phyloP scores from a whole-genome alignment of 2,888 invertebrate genomes.

The Sphaerophoria taeniata region DNA sequence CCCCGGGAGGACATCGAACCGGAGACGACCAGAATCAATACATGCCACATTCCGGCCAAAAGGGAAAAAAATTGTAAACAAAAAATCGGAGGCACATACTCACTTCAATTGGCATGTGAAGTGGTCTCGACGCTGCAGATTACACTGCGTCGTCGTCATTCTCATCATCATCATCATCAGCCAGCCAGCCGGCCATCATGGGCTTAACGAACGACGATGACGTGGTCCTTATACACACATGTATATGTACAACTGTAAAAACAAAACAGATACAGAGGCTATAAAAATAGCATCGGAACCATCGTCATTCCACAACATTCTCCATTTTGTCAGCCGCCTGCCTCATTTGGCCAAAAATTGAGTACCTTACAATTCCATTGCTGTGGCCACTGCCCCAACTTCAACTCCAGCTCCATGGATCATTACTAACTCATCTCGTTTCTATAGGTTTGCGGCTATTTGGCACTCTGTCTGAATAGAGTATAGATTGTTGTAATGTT shows the following conservation, averaged over 20 bases:
- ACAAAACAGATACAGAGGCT: constrained; percentile 12
- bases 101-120: constrained; percentile 70
- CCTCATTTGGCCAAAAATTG: constrained; percentile 59
- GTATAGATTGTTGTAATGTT: background rate
- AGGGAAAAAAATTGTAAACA: constrained; percentile 58
- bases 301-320: constrained; percentile 29
- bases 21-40: constrained; percentile 67
- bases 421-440: constrained; percentile 66
- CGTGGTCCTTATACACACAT: background rate
- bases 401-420: constrained; percentile 39
- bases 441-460: constrained; percentile 32
- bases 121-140: constrained; percentile 63
- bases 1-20: constrained; percentile 69
- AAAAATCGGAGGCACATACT: constrained; percentile 61
- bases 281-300: constrained; percentile 59
- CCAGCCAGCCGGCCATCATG: too few relatives aligned
- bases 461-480: background rate
- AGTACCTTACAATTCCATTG: constrained; percentile 1
- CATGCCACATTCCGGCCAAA: constrained; percentile 30
- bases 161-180: constrained; percentile 5
- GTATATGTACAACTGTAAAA: background rate
- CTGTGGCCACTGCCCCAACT: background rate
- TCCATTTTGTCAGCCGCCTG: constrained; percentile 50
- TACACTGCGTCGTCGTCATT: constrained; percentile 35
- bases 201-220: background rate